phyloP scores from a whole-genome alignment of 2,888 invertebrate genomes.

The Eulithis prunata region DNA sequence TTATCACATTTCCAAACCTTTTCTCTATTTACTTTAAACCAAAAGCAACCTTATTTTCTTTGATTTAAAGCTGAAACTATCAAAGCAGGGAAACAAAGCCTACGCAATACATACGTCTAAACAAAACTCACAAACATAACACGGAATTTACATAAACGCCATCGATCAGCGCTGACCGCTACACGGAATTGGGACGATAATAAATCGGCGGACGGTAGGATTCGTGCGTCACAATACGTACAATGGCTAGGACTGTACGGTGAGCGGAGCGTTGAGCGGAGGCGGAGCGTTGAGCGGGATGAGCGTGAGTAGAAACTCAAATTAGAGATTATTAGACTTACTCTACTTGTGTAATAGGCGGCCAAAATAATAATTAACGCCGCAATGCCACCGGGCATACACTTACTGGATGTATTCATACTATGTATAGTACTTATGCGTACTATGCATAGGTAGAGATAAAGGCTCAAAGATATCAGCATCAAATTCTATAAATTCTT shows the following conservation, averaged over 20 bases:
- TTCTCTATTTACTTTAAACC: background rate
- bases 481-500: too few relatives aligned
- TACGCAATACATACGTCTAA: slow-evolving; percentile 18
- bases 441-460: too few relatives aligned
- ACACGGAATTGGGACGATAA: slow-evolving; percentile 41
- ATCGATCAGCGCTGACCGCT: slow-evolving; percentile 45
- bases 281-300: background rate
- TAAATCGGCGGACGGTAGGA: slow-evolving; percentile 30
- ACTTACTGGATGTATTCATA: too few relatives aligned
- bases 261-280: slow-evolving; percentile 9
- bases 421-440: too few relatives aligned
- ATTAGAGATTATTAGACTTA: too few relatives aligned
- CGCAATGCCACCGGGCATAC: too few relatives aligned
- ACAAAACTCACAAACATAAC: slow-evolving; percentile 31
- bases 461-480: too few relatives aligned
- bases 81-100: slow-evolving; percentile 1
- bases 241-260: background rate
- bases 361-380: too few relatives aligned
- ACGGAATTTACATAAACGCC: slow-evolving; percentile 35
- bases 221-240: slow-evolving; percentile 33
- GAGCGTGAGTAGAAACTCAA: background rate
- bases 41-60: background rate
- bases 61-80: slow-evolving; percentile 3
- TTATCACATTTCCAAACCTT: slow-evolving; percentile 7
- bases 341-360: too few relatives aligned